Evolutionary conservation across 2,113 vertebrate species (phyloP), one percentile per base, ranked within the genome.

Genomic region (Elephas maximus): DNA sequence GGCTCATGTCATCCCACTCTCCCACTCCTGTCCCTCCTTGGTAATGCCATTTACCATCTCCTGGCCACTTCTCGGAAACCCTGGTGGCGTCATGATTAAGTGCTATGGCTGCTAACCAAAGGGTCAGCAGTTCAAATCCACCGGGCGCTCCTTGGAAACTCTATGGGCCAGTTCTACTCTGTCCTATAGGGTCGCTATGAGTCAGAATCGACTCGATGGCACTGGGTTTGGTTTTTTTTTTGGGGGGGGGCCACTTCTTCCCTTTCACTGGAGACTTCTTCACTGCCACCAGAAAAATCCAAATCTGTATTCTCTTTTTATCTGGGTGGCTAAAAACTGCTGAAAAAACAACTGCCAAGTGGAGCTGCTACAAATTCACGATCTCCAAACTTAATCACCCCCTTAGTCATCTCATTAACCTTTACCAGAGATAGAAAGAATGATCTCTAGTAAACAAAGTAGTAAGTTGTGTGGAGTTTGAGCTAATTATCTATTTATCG

Each of bases 361-460:
- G 3, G 65, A 63, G 20, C 26, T 87, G 24, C 51, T 96, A 53
- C 8, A 73, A 74, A 78, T 41, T 33, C 37, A 57, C 69, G 26
- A 69, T 57, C 33, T 85, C 33, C 28, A 44, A 71, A 24, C 15
- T 69, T 17, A 67, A 57, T 92, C 44, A 23, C 37, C 84, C 79
- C 57, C 17, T 96, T 48, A 77, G 48, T 57, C 5, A 8, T 48
- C 65, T 80, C 82, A 79, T 82, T 60, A 91, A 77, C 83, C 79
- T 96, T 93, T 53, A 79, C 78, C n/a, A 44, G 62, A 44, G 18
- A 74, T 11, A 53, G 18, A 69, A 90, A 80, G 57, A 69, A 90
- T 76, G 57, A 6, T 45, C 41, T 83, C 79, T 92, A 53, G 45
- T 82, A 84, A 94, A 76, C 45, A 89, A 93, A 92, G 76, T 33